phyloP scores from a whole-genome alignment of 2,113 vertebrate genomes.

The Emydura subglobosa region DNA sequence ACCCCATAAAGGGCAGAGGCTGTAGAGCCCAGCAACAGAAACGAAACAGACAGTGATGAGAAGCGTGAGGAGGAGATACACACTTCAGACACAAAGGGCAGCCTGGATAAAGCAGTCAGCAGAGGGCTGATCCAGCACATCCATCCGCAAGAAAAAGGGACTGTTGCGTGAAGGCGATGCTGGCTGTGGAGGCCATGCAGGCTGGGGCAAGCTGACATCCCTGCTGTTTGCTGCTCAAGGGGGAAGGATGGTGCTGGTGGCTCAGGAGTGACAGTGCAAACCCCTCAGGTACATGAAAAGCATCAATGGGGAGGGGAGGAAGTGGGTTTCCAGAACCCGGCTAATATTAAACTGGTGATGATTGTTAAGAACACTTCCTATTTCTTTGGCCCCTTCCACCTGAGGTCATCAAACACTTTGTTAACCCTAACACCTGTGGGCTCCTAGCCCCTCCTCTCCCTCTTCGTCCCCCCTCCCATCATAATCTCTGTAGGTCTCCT shows the following conservation, averaged over 20 bases:
- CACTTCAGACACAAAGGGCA: too few relatives aligned
- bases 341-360: background rate
- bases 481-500: background rate
- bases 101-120: background rate
- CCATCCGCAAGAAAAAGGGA: background rate
- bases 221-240: background rate
- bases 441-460: too few relatives aligned
- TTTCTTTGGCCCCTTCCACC: background rate
- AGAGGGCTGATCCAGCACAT: background rate
- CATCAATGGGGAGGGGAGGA: background rate
- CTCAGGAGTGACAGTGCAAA: background rate
- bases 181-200: background rate
- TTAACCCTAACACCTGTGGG: background rate
- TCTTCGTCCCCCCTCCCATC: too few relatives aligned
- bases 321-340: background rate
- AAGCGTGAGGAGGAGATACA: too few relatives aligned
- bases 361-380: background rate
- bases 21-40: background rate
- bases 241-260: background rate
- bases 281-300: background rate
- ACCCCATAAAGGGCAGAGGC: background rate
- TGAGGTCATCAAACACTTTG: background rate
- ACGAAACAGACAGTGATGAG: background rate
- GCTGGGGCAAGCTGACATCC: background rate
- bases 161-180: background rate